Conservation (phyloP, 2,888 invertebrate genomes). For the Stenurella melanura region DNA sequence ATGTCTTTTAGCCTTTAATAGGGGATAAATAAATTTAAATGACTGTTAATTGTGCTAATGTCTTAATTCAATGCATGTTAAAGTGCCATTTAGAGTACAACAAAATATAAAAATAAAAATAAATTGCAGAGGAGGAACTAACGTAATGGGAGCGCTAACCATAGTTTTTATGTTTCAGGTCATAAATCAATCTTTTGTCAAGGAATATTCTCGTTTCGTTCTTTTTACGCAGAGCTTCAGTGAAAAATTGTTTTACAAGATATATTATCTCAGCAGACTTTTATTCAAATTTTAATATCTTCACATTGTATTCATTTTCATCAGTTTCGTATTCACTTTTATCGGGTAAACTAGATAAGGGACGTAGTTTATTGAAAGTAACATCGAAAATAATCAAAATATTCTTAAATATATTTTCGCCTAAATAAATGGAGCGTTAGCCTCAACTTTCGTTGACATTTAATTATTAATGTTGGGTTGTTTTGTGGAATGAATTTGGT, state of each 20-base stretch:
- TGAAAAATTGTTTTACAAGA: constrained; percentile 46
- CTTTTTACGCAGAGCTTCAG: constrained; percentile 39
- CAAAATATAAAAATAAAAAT: constrained; percentile 13
- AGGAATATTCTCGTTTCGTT: constrained; percentile 40
- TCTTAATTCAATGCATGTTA: not conserved
- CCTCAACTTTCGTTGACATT: no score
- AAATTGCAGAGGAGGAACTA: constrained; percentile 29
- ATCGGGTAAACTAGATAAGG: not conserved
- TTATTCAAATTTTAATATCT: constrained; percentile 36
- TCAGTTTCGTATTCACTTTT: constrained; percentile 1
- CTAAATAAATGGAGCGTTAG: no score
- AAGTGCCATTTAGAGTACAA: constrained; percentile 16
- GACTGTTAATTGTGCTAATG: not conserved
- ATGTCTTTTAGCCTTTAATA: no score
- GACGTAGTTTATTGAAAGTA: not conserved
- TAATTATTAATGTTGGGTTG: no score
- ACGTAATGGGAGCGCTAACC: constrained; percentile 17
- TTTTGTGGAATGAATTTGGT: no score
- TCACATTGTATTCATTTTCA: constrained; percentile 19
- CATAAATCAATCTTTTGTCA: constrained; percentile 48
- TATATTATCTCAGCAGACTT: constrained; percentile 34
- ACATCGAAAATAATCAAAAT: not conserved
- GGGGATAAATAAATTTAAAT: not conserved
- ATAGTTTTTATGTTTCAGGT: constrained; percentile 31
- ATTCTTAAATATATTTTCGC: not conserved